Evolutionary conservation across 2,888 invertebrate species (phyloP).

Genomic region (Stenotaenia linearis): DNA sequence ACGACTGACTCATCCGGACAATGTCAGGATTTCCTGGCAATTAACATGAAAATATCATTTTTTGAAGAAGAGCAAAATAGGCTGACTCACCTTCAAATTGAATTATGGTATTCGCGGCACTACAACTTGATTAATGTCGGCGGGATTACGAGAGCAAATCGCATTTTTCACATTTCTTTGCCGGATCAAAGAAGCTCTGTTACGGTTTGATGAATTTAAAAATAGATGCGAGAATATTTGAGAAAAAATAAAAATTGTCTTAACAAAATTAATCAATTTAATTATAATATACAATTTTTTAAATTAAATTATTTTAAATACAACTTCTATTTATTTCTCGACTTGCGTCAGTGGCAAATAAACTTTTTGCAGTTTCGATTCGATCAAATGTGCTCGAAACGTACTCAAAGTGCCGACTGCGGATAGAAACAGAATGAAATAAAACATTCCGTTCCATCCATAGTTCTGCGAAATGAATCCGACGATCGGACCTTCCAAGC

Average conservation of each 20-base stretch:
- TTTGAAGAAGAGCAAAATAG: neutral
- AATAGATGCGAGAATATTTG: too few relatives aligned
- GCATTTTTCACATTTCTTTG: too few relatives aligned
- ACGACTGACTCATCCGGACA: neutral
- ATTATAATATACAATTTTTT: too few relatives aligned
- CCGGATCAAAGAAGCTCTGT: too few relatives aligned
- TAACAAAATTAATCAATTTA: too few relatives aligned
- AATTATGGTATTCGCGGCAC: too few relatives aligned
- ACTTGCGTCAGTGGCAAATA: neutral
- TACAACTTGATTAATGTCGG: too few relatives aligned
- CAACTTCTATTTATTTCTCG: neutral
- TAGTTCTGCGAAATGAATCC: slow-evolving; percentile 47
- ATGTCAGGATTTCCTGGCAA: neutral
- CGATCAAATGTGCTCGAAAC: slow-evolving; percentile 44
- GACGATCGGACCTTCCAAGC: slow-evolving; percentile 51
- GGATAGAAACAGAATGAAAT: slow-evolving; percentile 47
- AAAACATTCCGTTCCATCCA: slow-evolving; percentile 50
- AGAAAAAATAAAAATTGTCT: too few relatives aligned
- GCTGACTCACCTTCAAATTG: too few relatives aligned
- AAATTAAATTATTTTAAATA: too few relatives aligned
- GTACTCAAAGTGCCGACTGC: slow-evolving; percentile 45
- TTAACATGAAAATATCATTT: neutral
- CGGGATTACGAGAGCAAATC: too few relatives aligned
- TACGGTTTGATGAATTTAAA: too few relatives aligned
- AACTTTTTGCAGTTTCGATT: slow-evolving; percentile 36